phyloP scores from a whole-genome alignment of 2,113 vertebrate genomes.

The Coptodon rendalli region DNA sequence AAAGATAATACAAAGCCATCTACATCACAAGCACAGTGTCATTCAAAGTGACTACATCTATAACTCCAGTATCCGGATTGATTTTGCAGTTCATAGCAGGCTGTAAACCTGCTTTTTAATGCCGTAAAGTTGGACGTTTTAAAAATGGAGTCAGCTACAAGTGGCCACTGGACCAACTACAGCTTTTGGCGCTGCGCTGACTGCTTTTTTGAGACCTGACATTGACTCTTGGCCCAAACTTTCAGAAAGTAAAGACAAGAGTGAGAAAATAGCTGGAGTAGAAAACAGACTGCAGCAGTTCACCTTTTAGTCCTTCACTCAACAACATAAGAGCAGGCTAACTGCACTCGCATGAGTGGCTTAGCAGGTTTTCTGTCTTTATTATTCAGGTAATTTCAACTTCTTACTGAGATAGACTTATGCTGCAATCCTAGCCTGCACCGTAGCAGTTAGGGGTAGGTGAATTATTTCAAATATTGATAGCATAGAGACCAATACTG shows the following conservation, averaged over 20 bases:
- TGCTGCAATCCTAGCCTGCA: neutral
- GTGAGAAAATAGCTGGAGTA: neutral
- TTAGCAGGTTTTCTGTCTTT: neutral
- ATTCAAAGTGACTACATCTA: neutral
- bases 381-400: neutral
- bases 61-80: neutral
- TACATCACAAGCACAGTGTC: neutral
- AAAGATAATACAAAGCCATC: neutral
- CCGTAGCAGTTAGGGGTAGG: neutral
- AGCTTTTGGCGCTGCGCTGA: neutral
- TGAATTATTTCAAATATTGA: neutral
- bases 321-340: neutral
- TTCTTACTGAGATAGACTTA: neutral
- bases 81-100: neutral
- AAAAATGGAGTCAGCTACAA: neutral
- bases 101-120: neutral
- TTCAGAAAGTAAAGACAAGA: neutral
- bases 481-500: neutral
- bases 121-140: fast-evolving
- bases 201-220: neutral
- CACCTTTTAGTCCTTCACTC: neutral
- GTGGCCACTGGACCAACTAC: fast-evolving
- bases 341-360: neutral
- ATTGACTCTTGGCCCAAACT: neutral
- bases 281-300: neutral